These are phyloP conservation scores for Siniperca scherzeri DNA, from an alignment of 2,797 vertebrate genomes.

Conservation along the genomic window DNA sequence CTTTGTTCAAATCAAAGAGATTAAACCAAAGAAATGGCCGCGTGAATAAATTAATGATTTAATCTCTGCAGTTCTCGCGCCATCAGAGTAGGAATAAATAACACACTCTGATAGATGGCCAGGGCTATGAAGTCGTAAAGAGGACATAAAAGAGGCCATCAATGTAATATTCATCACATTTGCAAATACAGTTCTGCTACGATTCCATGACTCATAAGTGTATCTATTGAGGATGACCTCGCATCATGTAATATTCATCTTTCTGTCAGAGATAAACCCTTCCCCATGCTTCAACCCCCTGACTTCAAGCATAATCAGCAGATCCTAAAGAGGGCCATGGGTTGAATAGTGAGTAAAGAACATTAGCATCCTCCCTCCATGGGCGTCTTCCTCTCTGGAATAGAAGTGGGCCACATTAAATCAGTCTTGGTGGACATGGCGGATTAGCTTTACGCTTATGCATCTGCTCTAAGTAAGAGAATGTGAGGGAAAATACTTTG, in stretches of 20 bases:
- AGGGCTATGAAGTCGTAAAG: conserved; percentile 49
- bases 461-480: conserved; percentile 66
- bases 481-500: conserved; percentile 71
- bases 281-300: conserved; percentile 37
- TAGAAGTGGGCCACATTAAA: conserved; percentile 74
- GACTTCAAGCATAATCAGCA: conserved; percentile 48
- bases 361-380: conserved; percentile 34
- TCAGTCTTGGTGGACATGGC: conserved; percentile 62
- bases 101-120: conserved; percentile 54
- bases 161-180: conserved; percentile 67
- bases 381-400: conserved; percentile 50
- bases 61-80: conserved; percentile 29
- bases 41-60: conserved; percentile 60
- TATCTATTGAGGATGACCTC: conserved; percentile 59
- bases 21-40: conserved; percentile 56
- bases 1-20: conserved; percentile 51
- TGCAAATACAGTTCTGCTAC: conserved; percentile 54
- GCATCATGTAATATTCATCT: conserved; percentile 65
- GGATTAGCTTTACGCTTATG: conserved; percentile 70
- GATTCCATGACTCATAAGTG: conserved; percentile 45
- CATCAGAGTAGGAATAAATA: conserved; percentile 49
- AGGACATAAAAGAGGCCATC: conserved; percentile 64
- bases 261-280: conserved; percentile 46
- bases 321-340: conserved; percentile 42
- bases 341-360: conserved; percentile 35